These are phyloP conservation scores for Hyperoodon ampullatus DNA, from an alignment of 2,113 vertebrate genomes.

Conservation along the genomic window DNA sequence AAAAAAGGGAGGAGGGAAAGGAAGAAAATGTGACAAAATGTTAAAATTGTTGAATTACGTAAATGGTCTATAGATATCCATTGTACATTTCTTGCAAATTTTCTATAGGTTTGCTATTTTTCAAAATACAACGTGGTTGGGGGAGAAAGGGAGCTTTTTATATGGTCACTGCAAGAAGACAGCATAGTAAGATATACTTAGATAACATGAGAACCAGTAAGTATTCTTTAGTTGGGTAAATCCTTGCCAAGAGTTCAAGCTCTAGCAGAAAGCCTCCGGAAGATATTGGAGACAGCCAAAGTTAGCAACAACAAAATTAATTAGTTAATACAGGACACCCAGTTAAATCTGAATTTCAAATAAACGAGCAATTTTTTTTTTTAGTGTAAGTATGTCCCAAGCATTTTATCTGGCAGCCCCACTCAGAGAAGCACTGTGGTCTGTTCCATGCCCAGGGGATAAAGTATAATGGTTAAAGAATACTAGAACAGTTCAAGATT, in stretches of 20 bases:
- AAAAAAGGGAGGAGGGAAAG: background rate
- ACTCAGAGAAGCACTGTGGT: background rate
- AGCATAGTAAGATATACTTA: background rate
- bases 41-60: background rate
- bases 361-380: background rate
- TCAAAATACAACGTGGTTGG: background rate
- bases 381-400: background rate
- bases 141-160: background rate
- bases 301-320: conserved; percentile 11
- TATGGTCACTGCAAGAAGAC: background rate
- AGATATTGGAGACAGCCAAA: background rate
- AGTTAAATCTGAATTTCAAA: background rate
- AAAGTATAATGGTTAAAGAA: background rate
- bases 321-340: background rate
- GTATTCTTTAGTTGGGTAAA: background rate
- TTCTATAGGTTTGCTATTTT: background rate
- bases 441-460: background rate
- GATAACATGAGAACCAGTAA: background rate
- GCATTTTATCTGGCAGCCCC: background rate
- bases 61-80: background rate
- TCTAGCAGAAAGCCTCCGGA: background rate
- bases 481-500: background rate
- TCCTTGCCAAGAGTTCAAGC: background rate
- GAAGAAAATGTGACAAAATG: background rate
- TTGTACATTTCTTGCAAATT: background rate